Base-by-base conservation (phyloP, 2,113 vertebrate species). In the Hemiprocne comata region DNA sequence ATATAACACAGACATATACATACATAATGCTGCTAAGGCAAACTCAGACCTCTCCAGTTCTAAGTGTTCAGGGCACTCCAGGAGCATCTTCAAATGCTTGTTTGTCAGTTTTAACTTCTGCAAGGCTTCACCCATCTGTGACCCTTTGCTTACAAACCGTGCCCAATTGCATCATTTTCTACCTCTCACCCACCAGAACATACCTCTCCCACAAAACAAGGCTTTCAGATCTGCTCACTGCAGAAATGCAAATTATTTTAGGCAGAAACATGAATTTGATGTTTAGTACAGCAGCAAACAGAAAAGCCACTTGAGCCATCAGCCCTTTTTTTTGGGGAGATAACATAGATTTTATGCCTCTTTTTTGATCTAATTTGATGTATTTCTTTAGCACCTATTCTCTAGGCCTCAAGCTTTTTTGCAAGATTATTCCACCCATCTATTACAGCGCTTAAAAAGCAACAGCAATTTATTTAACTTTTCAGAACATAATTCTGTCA, bases 171-270 rank as follows among this genome's bases (percentile, higher is more conserved):
- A 86, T 55, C 26, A 60, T 83, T 88, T 88, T 64, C 90, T 74
- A 25, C 60, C 81, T 93, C 91, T 90, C 75, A 23, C 26, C 44
- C 75, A 60, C 51, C 46, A 54, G 26, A 26, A 0, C 20, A 19
- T 23, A 75, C 67, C 55, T 94, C 79, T 83, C 70, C 78, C 6
- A 6, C 76, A 83, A 83, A 91, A 90, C 87, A 93, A 90, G 90
- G 75, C 82, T 51, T 85, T 90, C 79, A 50, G 60, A 80, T 88
- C 72, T 74, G 51, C 75, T 81, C 73, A 7, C 69, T 75, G 79
- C 82, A 92, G 79, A 94, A 53, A 92, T 86, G 76, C 61, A 95
- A 77, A 96, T 95, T 87, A 55, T 94, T 93, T 90, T 81, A 86
- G 85, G 82, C 91, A 95, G 82, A 84, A 86, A 93, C 67, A 73